phyloP scores from a whole-genome alignment of 2,113 vertebrate species.

The Thinocorus orbignyianus region DNA sequence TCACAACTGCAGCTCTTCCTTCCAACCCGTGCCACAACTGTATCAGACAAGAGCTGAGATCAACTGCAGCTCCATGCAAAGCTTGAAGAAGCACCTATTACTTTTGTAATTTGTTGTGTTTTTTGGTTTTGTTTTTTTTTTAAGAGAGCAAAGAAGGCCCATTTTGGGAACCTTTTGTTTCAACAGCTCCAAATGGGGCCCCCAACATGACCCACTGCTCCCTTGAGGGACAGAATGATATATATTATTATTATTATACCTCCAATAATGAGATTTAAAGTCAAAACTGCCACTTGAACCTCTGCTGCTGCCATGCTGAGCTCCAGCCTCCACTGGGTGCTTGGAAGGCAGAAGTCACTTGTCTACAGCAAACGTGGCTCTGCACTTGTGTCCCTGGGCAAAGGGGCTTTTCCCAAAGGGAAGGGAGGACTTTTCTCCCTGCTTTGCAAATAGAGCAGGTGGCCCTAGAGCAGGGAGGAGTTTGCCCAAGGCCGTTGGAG shows the following conservation, averaged over 20 bases:
- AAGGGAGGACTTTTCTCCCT: not conserved
- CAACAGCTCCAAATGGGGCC: not conserved
- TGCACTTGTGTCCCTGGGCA: not conserved
- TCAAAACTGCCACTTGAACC: not conserved
- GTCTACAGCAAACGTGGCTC: not conserved
- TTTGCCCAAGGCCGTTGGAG: rapidly evolving
- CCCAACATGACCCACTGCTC: not conserved
- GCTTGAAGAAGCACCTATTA: not conserved
- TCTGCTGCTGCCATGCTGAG: not conserved
- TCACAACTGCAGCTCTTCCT: not conserved
- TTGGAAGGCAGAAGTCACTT: not conserved
- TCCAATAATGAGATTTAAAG: not conserved
- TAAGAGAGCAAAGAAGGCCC: not conserved
- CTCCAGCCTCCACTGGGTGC: not conserved
- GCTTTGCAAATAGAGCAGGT: not conserved
- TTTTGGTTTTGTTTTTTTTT: not conserved
- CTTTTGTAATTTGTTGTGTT: not conserved
- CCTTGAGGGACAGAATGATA: too few species aligned
- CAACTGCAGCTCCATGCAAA: not conserved
- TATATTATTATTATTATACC: too few species aligned
- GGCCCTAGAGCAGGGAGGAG: not conserved
- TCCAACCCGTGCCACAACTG: rapidly evolving
- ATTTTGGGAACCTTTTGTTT: not conserved
- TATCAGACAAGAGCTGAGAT: not conserved
- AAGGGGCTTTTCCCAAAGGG: not conserved